Base-by-base conservation (phyloP, 2,797 vertebrate species). In the Oryzias dopingdopingensis region DNA sequence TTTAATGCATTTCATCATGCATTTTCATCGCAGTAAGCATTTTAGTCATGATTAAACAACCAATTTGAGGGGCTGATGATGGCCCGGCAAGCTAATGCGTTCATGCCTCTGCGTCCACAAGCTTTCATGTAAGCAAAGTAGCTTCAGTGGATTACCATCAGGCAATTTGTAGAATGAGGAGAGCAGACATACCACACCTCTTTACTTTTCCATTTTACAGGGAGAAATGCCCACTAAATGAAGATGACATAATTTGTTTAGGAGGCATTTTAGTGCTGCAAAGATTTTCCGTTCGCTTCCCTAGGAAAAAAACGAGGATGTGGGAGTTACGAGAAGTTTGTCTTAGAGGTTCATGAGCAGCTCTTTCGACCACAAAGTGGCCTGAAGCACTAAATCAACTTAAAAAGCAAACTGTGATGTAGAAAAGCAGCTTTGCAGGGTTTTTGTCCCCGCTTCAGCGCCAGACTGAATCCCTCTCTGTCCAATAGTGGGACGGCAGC, bases 401-500 rank as follows among this genome's bases (percentile, higher is more conserved):
- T 48, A 66, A 14, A 10, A 15, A 62, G n/a, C 49, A 52, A 60
- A 26, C 4, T 17, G n/a, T 18, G 16, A 45, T 20, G 22, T 4
- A 46, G 14, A 20, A 13, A 46, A 4, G 49, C 13, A 26, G 49
- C 49, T 49, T 71, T 49, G 65, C 32, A 41, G 80, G 70, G 62
- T 72, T 74, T 56, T 72, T 41, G 40, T 63, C 71, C 68, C 71
- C 52, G 66, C 82, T 88, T 77, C 70, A 67, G 86, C 90, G 81
- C 90, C 90, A 81, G 86, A 92, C 89, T 91, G 88, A 93, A 93
- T 91, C 93, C 84, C 81, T 92, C 85, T 95, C 88, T 95, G 91
- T 95, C 93, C 91, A 91, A 89, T 94, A 96, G 94, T 96, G 93
- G 95, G 94, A 93, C 94, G 95, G 94, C 95, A 96, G 93, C 94